A percentile compares a stretch with the other conserved stretches of the same genome.
phyloP scores from a whole-genome alignment of 2,888 invertebrate species.

The Fragum whitleyi region DNA sequence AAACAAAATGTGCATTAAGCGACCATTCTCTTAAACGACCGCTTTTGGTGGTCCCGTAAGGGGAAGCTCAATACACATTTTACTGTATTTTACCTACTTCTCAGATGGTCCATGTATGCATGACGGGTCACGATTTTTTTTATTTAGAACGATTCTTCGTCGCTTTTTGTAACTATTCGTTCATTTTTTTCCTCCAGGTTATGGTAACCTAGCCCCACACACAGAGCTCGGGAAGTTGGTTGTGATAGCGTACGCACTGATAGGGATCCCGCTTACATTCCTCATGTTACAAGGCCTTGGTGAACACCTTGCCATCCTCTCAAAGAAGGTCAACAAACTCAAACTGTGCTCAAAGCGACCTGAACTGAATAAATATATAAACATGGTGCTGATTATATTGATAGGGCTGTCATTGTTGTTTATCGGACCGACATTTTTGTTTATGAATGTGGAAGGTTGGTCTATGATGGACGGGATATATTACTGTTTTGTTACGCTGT shows the following conservation, averaged over 20 bases:
- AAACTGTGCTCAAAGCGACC: constrained; percentile 76
- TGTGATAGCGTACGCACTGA: constrained; percentile 76
- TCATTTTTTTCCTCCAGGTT: constrained; percentile 68
- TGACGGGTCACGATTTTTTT: too few species aligned
- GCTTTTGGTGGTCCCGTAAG: too few species aligned
- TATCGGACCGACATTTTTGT: constrained; percentile 72
- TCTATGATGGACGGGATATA: constrained; percentile 77
- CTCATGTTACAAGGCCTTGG: constrained; percentile 77
- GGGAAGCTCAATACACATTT: too few species aligned
- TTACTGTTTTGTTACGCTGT: constrained; percentile 79
- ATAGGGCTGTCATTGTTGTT: constrained; percentile 74
- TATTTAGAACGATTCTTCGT: too few species aligned
- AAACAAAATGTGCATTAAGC: too few species aligned
- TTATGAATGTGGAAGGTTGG: constrained; percentile 78
- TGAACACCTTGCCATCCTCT: constrained; percentile 70
- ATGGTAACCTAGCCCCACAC: constrained; percentile 78
- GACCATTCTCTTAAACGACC: too few species aligned
- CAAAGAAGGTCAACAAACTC: constrained; percentile 70
- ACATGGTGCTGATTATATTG: constrained; percentile 74
- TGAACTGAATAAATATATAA: constrained; percentile 73
- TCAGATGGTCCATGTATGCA: too few species aligned
- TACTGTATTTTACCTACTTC: too few species aligned
- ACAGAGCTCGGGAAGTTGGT: constrained; percentile 75
- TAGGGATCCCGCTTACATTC: constrained; percentile 80
- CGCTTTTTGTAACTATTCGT: too few species aligned